phyloP scores from a whole-genome alignment of 2,888 invertebrate species.

The Andrena fulva region DNA sequence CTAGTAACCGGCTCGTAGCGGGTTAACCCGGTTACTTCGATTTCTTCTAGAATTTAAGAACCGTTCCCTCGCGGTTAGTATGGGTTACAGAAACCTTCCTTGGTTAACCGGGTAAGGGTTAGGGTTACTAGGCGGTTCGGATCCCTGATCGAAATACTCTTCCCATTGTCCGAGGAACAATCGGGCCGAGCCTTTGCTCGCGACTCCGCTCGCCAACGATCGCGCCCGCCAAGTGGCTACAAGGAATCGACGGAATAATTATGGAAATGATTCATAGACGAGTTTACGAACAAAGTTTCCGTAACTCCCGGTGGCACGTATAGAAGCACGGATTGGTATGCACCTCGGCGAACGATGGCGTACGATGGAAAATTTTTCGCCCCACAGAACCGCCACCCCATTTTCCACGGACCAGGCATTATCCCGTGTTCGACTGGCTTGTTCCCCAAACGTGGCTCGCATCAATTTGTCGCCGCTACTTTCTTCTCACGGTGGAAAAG shows the following conservation, averaged over 20 bases:
- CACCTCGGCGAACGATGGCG: too few relatives aligned
- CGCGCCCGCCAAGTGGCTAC: neutral
- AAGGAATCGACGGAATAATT: conserved; percentile 4
- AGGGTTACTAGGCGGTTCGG: too few relatives aligned
- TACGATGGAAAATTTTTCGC: neutral
- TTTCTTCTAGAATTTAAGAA: too few relatives aligned
- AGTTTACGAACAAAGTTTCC: neutral
- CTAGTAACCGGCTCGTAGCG: too few relatives aligned
- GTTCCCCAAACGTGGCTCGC: neutral
- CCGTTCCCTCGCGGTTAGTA: too few relatives aligned
- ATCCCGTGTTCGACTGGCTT: neutral
- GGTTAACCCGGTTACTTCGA: too few relatives aligned
- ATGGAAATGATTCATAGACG: neutral
- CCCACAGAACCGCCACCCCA: neutral
- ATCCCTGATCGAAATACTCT: conserved; percentile 57
- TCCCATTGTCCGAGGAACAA: neutral
- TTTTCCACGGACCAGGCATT: neutral
- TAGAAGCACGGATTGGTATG: too few relatives aligned
- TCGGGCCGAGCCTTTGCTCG: too few relatives aligned
- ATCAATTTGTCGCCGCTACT: neutral
- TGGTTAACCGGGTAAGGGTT: too few relatives aligned
- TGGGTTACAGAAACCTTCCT: too few relatives aligned
- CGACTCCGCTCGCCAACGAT: neutral
- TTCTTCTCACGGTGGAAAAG: neutral
- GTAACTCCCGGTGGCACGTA: too few relatives aligned